Conservation (phyloP, 2,888 invertebrate species). For the Zaprionus lineosus region DNA sequence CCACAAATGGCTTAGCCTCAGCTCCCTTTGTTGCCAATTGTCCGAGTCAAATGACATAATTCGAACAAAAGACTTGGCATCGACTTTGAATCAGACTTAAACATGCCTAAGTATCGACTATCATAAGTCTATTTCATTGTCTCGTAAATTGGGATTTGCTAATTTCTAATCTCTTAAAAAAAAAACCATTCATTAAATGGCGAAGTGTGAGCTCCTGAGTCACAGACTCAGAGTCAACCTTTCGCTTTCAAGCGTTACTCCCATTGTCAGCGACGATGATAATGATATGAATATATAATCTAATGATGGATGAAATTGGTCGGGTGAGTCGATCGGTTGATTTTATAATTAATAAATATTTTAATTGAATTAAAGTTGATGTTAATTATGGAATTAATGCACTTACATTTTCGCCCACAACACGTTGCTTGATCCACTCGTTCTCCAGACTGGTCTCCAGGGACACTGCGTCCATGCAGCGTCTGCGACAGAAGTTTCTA, state of each 20-base stretch:
- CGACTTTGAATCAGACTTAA: slow-evolving; percentile 2
- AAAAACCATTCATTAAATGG: too few species aligned
- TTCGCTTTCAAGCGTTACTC: slow-evolving; percentile 9
- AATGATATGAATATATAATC: not conserved
- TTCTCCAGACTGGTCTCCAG: slow-evolving; percentile 93
- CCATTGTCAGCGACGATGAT: slow-evolving; percentile 20
- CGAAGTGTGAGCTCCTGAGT: too few species aligned
- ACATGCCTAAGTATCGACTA: slow-evolving; percentile 15
- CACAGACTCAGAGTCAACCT: slow-evolving; percentile 2
- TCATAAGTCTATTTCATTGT: slow-evolving; percentile 36
- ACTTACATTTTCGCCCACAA: slow-evolving; percentile 90
- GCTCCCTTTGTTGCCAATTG: too few species aligned
- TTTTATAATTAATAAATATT: slow-evolving; percentile 8
- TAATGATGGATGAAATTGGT: not conserved
- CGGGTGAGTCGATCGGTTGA: slow-evolving; percentile 9
- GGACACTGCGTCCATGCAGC: slow-evolving; percentile 95
- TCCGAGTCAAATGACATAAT: slow-evolving; percentile 67
- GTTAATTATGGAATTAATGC: too few species aligned
- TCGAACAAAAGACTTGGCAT: slow-evolving; percentile 28
- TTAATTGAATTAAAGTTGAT: too few species aligned
- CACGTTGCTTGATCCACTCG: slow-evolving; percentile 91
- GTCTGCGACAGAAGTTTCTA: slow-evolving; percentile 92
- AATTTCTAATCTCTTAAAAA: too few species aligned
- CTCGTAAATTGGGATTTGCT: not conserved
- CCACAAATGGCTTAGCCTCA: too few species aligned